These are phyloP conservation scores for Cylindroiulus punctatus DNA, from an alignment of 2,888 invertebrate genomes.

Conservation along the genomic window DNA sequence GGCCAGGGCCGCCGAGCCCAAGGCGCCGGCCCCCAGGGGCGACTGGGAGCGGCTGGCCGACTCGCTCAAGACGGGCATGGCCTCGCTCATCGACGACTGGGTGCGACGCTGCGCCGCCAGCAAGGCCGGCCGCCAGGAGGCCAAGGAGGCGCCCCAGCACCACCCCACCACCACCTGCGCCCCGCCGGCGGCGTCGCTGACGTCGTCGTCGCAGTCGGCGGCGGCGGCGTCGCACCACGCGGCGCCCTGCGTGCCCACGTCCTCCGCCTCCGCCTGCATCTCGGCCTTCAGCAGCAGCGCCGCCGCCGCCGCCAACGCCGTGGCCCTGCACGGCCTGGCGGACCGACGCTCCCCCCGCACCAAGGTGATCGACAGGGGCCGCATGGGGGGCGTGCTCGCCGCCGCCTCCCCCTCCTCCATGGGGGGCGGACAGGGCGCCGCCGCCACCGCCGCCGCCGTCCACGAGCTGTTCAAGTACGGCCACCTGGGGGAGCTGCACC, in stretches of 20 bases:
- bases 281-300: conserved; percentile 24
- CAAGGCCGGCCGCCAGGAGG: neutral
- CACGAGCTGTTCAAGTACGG: conserved; percentile 42
- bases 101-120: conserved; percentile 18
- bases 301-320: conserved; percentile 1
- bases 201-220: neutral
- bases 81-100: conserved; percentile 71
- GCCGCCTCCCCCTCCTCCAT: no score
- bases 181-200: neutral
- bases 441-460: conserved; percentile 46
- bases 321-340: conserved; percentile 58
- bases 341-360: conserved; percentile 86
- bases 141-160: neutral
- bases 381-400: conserved; percentile 54
- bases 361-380: conserved; percentile 76
- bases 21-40: conserved; percentile 62
- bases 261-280: conserved; percentile 2
- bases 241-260: neutral
- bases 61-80: conserved; percentile 88
- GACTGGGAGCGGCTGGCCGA: conserved; percentile 91
- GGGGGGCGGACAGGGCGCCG: neutral
- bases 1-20: conserved; percentile 64
- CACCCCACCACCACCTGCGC: conserved; percentile 43
- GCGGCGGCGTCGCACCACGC: neutral
- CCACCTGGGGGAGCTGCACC: neutral